phyloP scores from a whole-genome alignment of 2,888 invertebrate species.

The Phengaris arion region DNA sequence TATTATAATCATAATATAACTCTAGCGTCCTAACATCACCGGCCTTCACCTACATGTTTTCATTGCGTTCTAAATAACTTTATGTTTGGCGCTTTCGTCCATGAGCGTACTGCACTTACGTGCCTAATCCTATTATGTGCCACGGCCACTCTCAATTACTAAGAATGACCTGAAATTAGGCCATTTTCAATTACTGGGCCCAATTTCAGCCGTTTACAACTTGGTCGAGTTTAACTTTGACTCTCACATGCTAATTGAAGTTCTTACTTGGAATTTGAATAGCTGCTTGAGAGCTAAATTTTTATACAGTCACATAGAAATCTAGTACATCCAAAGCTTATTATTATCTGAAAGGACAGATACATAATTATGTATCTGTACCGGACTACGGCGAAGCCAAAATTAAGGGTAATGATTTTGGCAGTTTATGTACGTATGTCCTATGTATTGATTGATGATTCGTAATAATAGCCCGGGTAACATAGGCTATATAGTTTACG shows the following conservation, averaged over 20 bases:
- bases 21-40: background rate
- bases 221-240: background rate
- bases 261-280: background rate
- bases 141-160: slow-evolving; percentile 9
- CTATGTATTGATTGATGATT: too few relatives aligned
- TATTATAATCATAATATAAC: background rate
- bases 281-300: too few relatives aligned
- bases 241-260: background rate
- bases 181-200: slow-evolving; percentile 7
- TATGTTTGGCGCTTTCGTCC: background rate
- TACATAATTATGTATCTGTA: too few relatives aligned
- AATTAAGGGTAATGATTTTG: too few relatives aligned
- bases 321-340: too few relatives aligned
- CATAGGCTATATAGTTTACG: too few relatives aligned
- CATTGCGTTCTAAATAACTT: background rate
- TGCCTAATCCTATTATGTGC: background rate
- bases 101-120: background rate
- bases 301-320: too few relatives aligned
- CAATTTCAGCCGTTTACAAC: background rate
- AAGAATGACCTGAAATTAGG: slow-evolving; percentile 12
- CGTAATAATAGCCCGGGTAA: too few relatives aligned
- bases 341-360: too few relatives aligned
- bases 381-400: too few relatives aligned
- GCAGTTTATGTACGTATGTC: too few relatives aligned
- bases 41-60: slow-evolving; percentile 4